Conservation (phyloP, 2,888 invertebrate species). For the Matsumyia berberina region DNA sequence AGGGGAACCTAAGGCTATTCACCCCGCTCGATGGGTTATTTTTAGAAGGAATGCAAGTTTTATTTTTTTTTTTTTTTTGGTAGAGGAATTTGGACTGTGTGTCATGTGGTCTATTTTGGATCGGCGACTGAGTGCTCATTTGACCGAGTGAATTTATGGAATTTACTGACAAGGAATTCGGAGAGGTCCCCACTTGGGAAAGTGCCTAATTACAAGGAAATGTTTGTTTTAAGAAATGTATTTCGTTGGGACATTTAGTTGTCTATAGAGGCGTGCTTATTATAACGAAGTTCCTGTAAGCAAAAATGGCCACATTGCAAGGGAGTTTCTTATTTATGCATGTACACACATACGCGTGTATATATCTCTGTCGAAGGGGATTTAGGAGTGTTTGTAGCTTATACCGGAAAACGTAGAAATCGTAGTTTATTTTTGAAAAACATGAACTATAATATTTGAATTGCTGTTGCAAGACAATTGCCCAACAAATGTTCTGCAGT, state of each 20-base stretch:
- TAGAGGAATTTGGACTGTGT: slow-evolving; percentile 38
- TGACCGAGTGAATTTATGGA: slow-evolving; percentile 71
- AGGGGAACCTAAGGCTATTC: slow-evolving; percentile 55
- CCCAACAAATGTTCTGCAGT: too few species aligned
- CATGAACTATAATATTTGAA: too few species aligned
- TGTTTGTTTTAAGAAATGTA: background rate
- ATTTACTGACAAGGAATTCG: slow-evolving; percentile 27
- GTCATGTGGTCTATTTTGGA: slow-evolving; percentile 56
- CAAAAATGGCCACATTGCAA: too few species aligned
- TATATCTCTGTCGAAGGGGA: too few species aligned
- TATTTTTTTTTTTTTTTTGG: slow-evolving; percentile 24
- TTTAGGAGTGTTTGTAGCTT: too few species aligned
- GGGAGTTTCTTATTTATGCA: too few species aligned
- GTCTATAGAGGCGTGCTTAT: too few species aligned
- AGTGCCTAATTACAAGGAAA: slow-evolving; percentile 29
- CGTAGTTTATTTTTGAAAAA: too few species aligned
- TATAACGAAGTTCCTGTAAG: too few species aligned
- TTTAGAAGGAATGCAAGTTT: slow-evolving; percentile 25
- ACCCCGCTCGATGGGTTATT: slow-evolving; percentile 41
- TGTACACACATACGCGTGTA: too few species aligned
- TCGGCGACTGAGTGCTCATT: slow-evolving; percentile 49
- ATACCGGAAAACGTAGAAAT: too few species aligned
- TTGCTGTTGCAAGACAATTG: too few species aligned
- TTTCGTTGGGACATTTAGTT: background rate
- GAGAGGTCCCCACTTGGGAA: slow-evolving; percentile 36